Evolutionary conservation across 2,797 vertebrate species (phyloP).

Genomic region (Rousettus madagascariensis): DNA sequence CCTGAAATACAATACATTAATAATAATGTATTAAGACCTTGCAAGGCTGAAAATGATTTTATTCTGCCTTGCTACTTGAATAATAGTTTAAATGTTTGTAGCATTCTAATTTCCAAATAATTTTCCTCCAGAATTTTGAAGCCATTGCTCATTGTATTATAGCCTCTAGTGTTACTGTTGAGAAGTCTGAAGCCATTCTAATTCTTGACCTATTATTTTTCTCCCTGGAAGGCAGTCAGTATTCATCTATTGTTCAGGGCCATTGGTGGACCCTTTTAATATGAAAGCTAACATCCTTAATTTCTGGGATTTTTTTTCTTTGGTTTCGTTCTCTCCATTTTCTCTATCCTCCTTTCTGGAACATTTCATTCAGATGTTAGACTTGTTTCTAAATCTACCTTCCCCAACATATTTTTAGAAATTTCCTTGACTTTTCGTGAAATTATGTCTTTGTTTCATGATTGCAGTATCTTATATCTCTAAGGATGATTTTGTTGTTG

Average conservation of each 20-base stretch:
- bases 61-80: neutral
- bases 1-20: neutral
- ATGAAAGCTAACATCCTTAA: neutral
- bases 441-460: neutral
- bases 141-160: neutral
- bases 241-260: neutral
- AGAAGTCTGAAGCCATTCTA: neutral
- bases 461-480: neutral
- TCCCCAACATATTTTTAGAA: neutral
- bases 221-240: neutral
- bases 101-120: neutral
- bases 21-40: neutral
- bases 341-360: neutral
- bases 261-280: neutral
- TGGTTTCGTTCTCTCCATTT: neutral
- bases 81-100: neutral
- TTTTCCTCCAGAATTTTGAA: constrained; percentile 32
- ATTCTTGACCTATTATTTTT: neutral
- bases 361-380: neutral
- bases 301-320: neutral
- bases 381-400: neutral
- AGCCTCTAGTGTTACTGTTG: neutral
- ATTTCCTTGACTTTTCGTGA: constrained; percentile 11
- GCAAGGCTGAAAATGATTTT: neutral
- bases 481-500: neutral